phyloP scores from a whole-genome alignment of 1,140 invertebrate genomes.

The Centruroides vittatus region DNA sequence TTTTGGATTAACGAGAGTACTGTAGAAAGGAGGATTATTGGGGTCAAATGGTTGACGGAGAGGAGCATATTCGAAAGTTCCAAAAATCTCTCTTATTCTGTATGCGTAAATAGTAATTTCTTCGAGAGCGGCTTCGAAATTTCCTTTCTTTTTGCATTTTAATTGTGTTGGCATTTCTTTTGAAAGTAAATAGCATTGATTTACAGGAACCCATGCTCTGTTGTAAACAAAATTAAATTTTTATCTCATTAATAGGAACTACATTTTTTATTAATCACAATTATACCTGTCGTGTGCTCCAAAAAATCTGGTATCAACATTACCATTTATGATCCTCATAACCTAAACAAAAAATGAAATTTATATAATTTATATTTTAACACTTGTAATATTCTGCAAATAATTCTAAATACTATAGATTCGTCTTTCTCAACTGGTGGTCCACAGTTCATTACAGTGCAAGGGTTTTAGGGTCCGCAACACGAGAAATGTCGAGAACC shows the following conservation, averaged over 20 bases:
- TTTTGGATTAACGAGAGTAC: too few species aligned
- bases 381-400: too few species aligned
- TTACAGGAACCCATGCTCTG: slow-evolving; percentile 66
- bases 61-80: slow-evolving; percentile 58
- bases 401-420: too few species aligned
- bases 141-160: slow-evolving; percentile 44
- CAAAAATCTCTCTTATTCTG: slow-evolving; percentile 54
- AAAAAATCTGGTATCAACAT: slow-evolving; percentile 83
- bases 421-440: too few species aligned
- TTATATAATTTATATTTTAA: too few species aligned
- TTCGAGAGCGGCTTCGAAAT: slow-evolving; percentile 46
- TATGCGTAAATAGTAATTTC: slow-evolving; percentile 60
- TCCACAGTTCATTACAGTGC: too few species aligned
- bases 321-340: slow-evolving; percentile 51
- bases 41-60: slow-evolving; percentile 55
- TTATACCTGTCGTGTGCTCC: slow-evolving; percentile 68
- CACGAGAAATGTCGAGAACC: too few species aligned
- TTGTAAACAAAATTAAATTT: neutral
- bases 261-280: too few species aligned
- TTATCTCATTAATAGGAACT: too few species aligned
- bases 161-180: slow-evolving; percentile 44
- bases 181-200: slow-evolving; percentile 65
- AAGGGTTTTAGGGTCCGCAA: too few species aligned
- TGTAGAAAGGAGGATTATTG: slow-evolving; percentile 10
- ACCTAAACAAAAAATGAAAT: slow-evolving; percentile 30